These are phyloP conservation scores for Eupithecia vulgata DNA, from an alignment of 2,888 invertebrate genomes.

Conservation along the genomic window DNA sequence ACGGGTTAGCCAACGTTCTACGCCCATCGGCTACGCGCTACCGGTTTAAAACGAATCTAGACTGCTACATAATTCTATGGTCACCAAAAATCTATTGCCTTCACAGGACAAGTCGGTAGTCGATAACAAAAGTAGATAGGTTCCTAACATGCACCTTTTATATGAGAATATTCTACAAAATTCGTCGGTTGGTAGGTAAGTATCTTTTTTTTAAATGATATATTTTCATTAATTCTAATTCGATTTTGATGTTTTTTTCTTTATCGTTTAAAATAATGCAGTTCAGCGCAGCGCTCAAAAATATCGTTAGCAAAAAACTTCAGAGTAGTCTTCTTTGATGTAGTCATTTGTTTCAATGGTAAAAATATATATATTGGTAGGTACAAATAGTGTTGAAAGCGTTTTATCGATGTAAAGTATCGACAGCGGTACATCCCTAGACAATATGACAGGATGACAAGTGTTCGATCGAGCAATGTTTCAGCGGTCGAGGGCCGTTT, in stretches of 20 bases:
- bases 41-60: neutral
- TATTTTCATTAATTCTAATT: neutral
- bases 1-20: neutral
- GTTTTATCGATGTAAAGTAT: slow-evolving; percentile 8
- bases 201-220: no score
- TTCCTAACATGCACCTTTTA: no score
- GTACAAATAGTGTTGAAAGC: neutral
- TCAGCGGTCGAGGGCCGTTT: slow-evolving; percentile 58
- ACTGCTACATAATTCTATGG: neutral
- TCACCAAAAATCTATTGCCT: neutral
- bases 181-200: no score
- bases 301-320: neutral
- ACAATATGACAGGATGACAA: slow-evolving; percentile 46
- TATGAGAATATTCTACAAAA: no score
- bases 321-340: neutral
- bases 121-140: no score
- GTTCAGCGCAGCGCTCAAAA: neutral
- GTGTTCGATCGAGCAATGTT: slow-evolving; percentile 68
- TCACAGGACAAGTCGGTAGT: no score
- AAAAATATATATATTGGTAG: no score
- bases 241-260: neutral
- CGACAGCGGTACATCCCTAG: slow-evolving; percentile 24
- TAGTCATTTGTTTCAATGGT: neutral
- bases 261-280: neutral
- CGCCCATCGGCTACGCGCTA: neutral